These are phyloP conservation scores for Melieria omissa DNA, from an alignment of 2,888 invertebrate genomes.

Conservation along the genomic window DNA sequence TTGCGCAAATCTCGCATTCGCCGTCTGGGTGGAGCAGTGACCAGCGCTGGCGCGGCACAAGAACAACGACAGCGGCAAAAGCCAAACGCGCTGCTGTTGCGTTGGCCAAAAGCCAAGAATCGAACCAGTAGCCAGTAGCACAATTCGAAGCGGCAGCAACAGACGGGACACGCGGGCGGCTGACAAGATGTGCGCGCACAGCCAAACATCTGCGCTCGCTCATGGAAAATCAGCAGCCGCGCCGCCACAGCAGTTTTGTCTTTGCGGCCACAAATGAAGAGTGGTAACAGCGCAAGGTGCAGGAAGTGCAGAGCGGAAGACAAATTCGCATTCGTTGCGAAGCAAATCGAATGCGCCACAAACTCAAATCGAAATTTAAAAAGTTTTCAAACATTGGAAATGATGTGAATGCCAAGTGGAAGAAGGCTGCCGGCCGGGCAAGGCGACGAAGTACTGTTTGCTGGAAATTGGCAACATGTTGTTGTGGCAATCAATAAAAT, in stretches of 20 bases:
- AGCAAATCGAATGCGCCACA: background rate
- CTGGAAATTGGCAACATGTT: background rate
- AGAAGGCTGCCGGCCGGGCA: background rate
- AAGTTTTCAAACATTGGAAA: slow-evolving; percentile 25
- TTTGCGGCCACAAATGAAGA: too few species aligned
- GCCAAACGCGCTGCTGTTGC: background rate
- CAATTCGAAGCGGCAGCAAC: too few species aligned
- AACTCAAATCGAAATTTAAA: slow-evolving; percentile 10
- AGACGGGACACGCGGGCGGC: too few species aligned
- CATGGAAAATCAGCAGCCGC: too few species aligned
- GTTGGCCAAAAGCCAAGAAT: slow-evolving; percentile 22
- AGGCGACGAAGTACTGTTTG: background rate
- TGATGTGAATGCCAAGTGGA: slow-evolving; percentile 7
- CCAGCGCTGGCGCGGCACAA: background rate
- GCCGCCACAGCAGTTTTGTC: too few species aligned
- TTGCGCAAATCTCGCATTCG: background rate
- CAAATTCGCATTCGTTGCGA: background rate
- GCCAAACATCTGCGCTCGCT: too few species aligned
- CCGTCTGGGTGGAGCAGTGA: background rate
- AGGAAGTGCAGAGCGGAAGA: background rate
- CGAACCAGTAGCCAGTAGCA: slow-evolving; percentile 3
- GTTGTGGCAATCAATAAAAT: background rate
- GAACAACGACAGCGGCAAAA: slow-evolving; percentile 7
- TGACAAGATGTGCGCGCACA: too few species aligned
- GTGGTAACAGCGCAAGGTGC: too few species aligned